These are phyloP conservation scores for Lethenteron reissneri DNA, from an alignment of 2,113 vertebrate species.

Conservation along the genomic window DNA sequence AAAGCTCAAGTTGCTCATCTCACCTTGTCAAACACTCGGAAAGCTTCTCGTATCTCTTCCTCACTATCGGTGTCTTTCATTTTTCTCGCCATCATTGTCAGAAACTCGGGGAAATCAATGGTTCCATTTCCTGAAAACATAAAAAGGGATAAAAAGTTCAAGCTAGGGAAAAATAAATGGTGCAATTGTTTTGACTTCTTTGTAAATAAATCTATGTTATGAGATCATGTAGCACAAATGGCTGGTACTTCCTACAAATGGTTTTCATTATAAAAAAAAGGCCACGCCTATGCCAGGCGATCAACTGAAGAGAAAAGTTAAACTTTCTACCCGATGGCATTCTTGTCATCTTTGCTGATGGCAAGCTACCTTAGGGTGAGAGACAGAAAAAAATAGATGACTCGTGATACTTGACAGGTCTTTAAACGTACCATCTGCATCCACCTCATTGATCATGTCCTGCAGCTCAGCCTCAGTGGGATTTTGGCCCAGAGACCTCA, in stretches of 20 bases:
- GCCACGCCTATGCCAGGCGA: too few species aligned
- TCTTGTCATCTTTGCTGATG: too few species aligned
- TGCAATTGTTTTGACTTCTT: neutral
- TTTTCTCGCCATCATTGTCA: conserved; percentile 6
- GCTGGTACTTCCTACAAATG: too few species aligned
- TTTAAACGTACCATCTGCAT: conserved; percentile 40
- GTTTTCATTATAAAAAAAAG: too few species aligned
- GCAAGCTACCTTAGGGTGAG: too few species aligned
- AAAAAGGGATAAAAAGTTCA: neutral
- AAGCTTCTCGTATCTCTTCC: conserved; percentile 6
- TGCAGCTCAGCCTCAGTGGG: conserved; percentile 64
- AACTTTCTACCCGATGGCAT: too few species aligned
- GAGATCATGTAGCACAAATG: too few species aligned
- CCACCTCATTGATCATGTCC: conserved; percentile 78
- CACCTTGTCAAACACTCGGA: conserved; percentile 6
- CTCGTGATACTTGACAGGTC: neutral
- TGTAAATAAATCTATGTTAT: too few species aligned
- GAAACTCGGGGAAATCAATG: conserved; percentile 5
- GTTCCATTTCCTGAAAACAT: neutral
- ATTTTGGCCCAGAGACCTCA: conserved; percentile 66
- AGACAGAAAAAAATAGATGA: too few species aligned
- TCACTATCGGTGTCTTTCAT: conserved; percentile 6
- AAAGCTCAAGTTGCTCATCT: neutral
- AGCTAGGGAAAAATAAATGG: neutral
- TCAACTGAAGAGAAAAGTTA: too few species aligned